Base-by-base conservation (phyloP, 2,797 vertebrate species). In the Sebastes baramenuke region DNA sequence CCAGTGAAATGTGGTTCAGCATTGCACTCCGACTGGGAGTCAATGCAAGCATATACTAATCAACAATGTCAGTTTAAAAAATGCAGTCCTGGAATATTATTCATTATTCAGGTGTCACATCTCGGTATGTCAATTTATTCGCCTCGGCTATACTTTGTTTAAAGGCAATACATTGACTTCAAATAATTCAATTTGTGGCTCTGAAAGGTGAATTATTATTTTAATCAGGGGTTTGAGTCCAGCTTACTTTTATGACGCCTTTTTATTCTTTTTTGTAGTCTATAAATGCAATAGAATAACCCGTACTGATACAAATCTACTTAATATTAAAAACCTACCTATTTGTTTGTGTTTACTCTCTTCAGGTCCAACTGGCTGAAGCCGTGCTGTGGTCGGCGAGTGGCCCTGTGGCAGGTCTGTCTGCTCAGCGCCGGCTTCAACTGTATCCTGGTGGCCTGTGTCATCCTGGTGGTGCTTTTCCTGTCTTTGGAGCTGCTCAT, bases 401-500 rank as follows among this genome's bases (percentile, higher is more conserved):
- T 98, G 61, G 97, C 98, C 75, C 94, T 98, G 88, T 99, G 98
- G 99, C 98, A 99, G 94, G 97, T 98, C 93, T 98, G 98, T 94
- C 96, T 99, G 94, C 96, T 99, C 94, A 99, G 98, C 79, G 97
- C 97, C 3, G 98, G 98, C 87, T 97, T 99, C 96, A 99, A 99
- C 97, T 98, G 97, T 92, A 95, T 99, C 96, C 96, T 99, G 96
- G 97, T 99, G 95, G 97, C 97, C 92, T 98, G 97, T 87, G 98
- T 99, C 90, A 94, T 99, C 87, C 96, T 99, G 94, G 97, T 99
- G 95, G 97, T 99, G 93, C 96, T 98, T 79, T 97, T 99, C 87
- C 97, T 99, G 94, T 98, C 97, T 73, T 90, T 99, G 97, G 99
- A 99, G 92, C 97, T 99, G 79, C 98, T 99, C 91, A 99, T 99